phyloP scores from a whole-genome alignment of 2,888 invertebrate genomes.

The Nesidiocoris tenuis region DNA sequence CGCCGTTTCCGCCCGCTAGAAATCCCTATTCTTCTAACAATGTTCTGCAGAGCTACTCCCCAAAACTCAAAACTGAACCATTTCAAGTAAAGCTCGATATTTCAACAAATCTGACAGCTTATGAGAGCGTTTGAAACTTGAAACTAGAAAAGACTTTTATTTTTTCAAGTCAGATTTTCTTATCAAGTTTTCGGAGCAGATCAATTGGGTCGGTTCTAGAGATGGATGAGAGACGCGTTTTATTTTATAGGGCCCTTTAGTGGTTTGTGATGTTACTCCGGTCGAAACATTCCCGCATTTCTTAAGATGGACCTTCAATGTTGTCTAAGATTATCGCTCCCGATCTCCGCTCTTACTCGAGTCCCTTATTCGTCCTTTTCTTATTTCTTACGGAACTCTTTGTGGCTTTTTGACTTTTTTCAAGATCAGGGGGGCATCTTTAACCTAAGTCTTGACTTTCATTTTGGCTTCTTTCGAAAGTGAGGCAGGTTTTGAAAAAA shows the following conservation, averaged over 20 bases:
- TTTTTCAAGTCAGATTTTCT: neutral
- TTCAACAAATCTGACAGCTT: too few species aligned
- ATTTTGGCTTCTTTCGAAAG: neutral
- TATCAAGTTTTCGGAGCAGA: conserved; percentile 9
- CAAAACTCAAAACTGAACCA: too few species aligned
- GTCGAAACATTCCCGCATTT: conserved; percentile 19
- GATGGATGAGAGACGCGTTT: conserved; percentile 30
- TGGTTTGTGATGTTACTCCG: conserved; percentile 33
- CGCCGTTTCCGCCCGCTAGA: too few species aligned
- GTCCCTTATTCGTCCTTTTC: neutral
- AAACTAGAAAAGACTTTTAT: too few species aligned
- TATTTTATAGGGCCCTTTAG: conserved; percentile 22
- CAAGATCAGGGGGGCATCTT: neutral
- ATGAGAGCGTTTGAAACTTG: too few species aligned
- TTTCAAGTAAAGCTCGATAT: too few species aligned
- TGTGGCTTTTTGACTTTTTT: conserved; percentile 9
- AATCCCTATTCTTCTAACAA: too few species aligned
- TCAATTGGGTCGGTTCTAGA: conserved; percentile 17
- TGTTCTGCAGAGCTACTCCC: too few species aligned
- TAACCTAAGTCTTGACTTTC: neutral
- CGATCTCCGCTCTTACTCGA: conserved; percentile 20
- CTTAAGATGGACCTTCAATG: conserved; percentile 26
- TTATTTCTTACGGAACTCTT: conserved; percentile 9
- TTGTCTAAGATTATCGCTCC: conserved; percentile 32
- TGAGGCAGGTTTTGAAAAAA: neutral